Percentiles rank a stretch among this genome's conserved stretches.
These are phyloP conservation scores for Flexamia atlantica DNA, from an alignment of 2,888 invertebrate species.

Conservation along the genomic window DNA sequence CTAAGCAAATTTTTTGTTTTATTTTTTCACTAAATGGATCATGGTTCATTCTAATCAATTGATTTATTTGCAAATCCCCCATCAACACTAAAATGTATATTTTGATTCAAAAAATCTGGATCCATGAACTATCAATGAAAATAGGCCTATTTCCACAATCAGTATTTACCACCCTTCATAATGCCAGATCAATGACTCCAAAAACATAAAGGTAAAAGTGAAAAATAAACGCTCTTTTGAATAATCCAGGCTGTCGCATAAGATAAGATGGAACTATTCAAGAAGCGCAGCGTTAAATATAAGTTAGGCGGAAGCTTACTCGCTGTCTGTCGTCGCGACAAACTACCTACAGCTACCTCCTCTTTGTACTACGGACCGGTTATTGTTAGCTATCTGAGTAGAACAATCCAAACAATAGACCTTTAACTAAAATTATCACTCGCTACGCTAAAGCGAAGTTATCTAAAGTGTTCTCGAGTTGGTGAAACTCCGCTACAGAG, in stretches of 20 bases:
- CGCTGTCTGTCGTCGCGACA: slow-evolving; percentile 29
- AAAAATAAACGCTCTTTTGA: background rate
- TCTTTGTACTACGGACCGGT: slow-evolving; percentile 51
- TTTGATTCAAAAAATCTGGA: too few relatives aligned
- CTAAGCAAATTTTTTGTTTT: too few relatives aligned
- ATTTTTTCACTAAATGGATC: too few relatives aligned
- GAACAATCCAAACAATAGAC: slow-evolving; percentile 49
- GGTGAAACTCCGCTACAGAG: background rate
- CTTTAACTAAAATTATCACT: slow-evolving; percentile 47
- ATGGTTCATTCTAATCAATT: too few relatives aligned
- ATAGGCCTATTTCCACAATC: background rate
- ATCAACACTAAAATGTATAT: too few relatives aligned
- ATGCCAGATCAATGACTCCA: background rate
- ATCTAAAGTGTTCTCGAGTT: slow-evolving; percentile 36
- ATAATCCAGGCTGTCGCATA: slow-evolving; percentile 16
- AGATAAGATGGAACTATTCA: slow-evolving; percentile 16
- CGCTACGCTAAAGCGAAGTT: slow-evolving; percentile 1
- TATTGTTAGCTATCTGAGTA: slow-evolving; percentile 45
- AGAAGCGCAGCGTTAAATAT: slow-evolving; percentile 38
- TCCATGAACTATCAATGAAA: too few relatives aligned
- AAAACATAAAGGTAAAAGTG: background rate
- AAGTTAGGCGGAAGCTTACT: slow-evolving; percentile 51
- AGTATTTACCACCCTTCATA: slow-evolving; percentile 17
- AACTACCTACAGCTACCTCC: background rate
- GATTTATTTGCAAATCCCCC: too few relatives aligned